phyloP scores from a whole-genome alignment of 2,888 invertebrate species.

The Hydrotaea diabolus region DNA sequence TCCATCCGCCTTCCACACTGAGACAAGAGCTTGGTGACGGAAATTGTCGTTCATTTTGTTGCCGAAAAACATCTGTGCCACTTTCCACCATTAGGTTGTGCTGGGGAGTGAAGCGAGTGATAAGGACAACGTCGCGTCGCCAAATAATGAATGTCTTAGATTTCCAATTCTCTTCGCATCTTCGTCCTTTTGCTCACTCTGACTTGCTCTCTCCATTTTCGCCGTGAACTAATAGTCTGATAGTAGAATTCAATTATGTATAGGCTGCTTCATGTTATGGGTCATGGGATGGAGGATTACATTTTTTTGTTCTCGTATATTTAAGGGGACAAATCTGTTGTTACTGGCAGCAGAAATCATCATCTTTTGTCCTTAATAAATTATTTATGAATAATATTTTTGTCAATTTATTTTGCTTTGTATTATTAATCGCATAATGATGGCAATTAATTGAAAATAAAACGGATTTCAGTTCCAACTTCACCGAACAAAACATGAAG shows the following conservation, averaged over 20 bases:
- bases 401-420: slow-evolving; percentile 26
- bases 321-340: slow-evolving; percentile 9
- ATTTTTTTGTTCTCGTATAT: not conserved
- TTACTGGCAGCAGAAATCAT: slow-evolving; percentile 1
- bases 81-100: slow-evolving; percentile 46
- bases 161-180: not conserved
- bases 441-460: not conserved
- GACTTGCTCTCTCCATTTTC: not conserved
- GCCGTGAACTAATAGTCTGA: not conserved
- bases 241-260: not conserved
- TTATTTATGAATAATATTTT: slow-evolving; percentile 26
- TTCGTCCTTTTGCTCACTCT: not conserved
- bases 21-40: not conserved
- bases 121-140: not conserved
- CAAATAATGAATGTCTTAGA: slow-evolving; percentile 1
- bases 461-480: not conserved
- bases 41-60: slow-evolving; percentile 30
- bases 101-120: no score
- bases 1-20: not conserved
- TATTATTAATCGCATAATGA: not conserved
- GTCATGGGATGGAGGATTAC: not conserved
- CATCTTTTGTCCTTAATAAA: slow-evolving; percentile 23
- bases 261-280: not conserved
- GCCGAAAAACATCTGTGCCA: slow-evolving; percentile 52
- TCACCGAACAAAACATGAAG: no score